Conservation (phyloP, 1,140 invertebrate genomes). For the Drosophila miranda region DNA sequence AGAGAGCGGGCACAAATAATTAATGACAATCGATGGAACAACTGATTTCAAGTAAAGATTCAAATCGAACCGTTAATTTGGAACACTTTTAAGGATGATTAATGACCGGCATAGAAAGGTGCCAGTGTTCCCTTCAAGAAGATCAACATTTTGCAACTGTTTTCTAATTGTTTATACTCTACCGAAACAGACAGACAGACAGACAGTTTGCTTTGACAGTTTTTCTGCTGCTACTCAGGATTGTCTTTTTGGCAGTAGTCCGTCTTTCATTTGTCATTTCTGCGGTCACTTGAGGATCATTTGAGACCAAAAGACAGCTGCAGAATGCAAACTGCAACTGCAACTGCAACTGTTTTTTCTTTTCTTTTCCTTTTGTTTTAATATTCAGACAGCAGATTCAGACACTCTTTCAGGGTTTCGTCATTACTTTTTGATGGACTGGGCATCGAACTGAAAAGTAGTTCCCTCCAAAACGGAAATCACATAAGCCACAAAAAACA, state of each 20-base stretch:
- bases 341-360: slow-evolving; percentile 24
- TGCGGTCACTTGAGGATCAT: slow-evolving; percentile 69
- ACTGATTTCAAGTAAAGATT: slow-evolving; percentile 36
- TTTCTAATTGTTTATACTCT: slow-evolving; percentile 77
- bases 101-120: slow-evolving; percentile 44
- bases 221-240: slow-evolving; percentile 17
- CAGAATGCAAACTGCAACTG: slow-evolving; percentile 2
- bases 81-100: slow-evolving; percentile 64
- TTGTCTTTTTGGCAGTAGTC: no score
- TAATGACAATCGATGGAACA: slow-evolving; percentile 40
- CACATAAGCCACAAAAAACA: slow-evolving; percentile 74
- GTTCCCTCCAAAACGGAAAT: slow-evolving; percentile 68
- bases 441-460: background rate
- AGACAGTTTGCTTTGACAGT: slow-evolving; percentile 53
- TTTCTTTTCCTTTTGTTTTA: slow-evolving; percentile 56
- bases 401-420: slow-evolving; percentile 27
- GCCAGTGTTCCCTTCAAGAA: background rate
- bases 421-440: slow-evolving; percentile 48
- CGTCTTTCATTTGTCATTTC: slow-evolving; percentile 54
- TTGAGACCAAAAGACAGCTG: slow-evolving; percentile 45
- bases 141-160: slow-evolving; percentile 75
- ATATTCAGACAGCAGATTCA: slow-evolving; percentile 66
- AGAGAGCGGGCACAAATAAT: slow-evolving; percentile 38
- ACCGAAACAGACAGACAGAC: slow-evolving; percentile 27
- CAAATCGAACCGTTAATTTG: slow-evolving; percentile 58